Evolutionary conservation across 2,888 invertebrate genomes (phyloP).

Genomic region (Eumerus sabulonum): DNA sequence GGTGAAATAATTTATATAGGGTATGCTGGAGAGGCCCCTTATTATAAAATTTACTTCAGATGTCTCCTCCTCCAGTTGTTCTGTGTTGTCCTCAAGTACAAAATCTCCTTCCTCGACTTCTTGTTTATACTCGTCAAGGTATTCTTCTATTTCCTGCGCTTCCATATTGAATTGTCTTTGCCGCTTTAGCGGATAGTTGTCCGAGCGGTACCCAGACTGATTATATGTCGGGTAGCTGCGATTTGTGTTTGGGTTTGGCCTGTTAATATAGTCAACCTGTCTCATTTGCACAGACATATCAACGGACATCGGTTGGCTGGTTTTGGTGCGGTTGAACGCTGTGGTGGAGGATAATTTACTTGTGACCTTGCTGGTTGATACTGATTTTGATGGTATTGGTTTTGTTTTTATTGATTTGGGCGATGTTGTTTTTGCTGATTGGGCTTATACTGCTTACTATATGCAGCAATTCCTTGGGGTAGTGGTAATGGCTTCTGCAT

Average conservation of each 20-base stretch:
- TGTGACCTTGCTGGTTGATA: not conserved
- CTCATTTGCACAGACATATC: not conserved
- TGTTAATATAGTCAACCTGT: constrained; percentile 1
- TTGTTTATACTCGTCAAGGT: not conserved
- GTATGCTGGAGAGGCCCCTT: constrained; percentile 50
- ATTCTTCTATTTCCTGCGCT: not conserved
- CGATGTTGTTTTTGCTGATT: not conserved
- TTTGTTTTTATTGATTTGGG: not conserved
- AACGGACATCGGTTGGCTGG: not conserved
- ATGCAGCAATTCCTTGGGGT: too few species aligned
- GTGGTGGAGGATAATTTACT: not conserved
- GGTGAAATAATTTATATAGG: constrained; percentile 7
- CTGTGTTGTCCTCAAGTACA: not conserved
- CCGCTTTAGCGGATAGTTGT: not conserved
- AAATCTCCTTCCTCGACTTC: not conserved
- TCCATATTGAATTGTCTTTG: not conserved
- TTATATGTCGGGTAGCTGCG: too few species aligned
- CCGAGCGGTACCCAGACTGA: not conserved
- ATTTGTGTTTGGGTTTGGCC: not conserved
- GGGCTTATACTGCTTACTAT: not conserved
- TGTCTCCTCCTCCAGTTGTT: not conserved
- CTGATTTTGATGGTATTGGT: not conserved
- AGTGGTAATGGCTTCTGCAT: not conserved
- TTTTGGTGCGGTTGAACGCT: not conserved
- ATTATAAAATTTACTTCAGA: constrained; percentile 54